phyloP scores from a whole-genome alignment of 2,113 vertebrate genomes.

The Nestor notabilis region DNA sequence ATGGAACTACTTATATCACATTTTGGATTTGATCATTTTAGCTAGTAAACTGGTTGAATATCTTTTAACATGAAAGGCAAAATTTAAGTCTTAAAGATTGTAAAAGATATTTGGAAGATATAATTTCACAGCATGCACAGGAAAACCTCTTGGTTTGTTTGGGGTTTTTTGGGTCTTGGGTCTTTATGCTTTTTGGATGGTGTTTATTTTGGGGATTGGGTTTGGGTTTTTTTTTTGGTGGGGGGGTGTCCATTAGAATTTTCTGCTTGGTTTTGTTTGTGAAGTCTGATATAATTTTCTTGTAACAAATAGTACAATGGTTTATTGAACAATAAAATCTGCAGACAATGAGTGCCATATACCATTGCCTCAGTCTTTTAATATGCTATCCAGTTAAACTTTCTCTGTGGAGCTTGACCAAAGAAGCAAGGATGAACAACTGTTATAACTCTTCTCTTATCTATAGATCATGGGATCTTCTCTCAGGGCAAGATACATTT shows the following conservation, averaged over 20 bases:
- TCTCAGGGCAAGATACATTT: neutral
- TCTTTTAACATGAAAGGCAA: neutral
- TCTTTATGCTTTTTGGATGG: neutral
- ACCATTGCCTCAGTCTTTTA: neutral
- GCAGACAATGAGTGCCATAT: neutral
- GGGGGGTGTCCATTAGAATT: neutral
- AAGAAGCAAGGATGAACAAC: neutral
- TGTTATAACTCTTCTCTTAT: neutral
- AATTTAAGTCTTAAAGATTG: neutral
- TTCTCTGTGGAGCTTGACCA: neutral
- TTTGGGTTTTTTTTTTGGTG: neutral
- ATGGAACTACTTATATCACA: neutral
- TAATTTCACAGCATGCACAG: neutral
- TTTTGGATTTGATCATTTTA: neutral
- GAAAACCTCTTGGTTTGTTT: neutral
- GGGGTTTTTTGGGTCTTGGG: accelerated
- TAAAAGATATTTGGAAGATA: neutral
- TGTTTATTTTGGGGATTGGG: accelerated
- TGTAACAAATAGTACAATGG: neutral
- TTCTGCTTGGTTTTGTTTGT: neutral
- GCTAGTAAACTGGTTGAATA: neutral
- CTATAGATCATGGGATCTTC: neutral
- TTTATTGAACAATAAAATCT: neutral
- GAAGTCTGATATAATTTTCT: neutral
- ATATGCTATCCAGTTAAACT: neutral